These are phyloP conservation scores for Eleginops maclovinus DNA, from an alignment of 2,113 vertebrate species.

Conservation along the genomic window DNA sequence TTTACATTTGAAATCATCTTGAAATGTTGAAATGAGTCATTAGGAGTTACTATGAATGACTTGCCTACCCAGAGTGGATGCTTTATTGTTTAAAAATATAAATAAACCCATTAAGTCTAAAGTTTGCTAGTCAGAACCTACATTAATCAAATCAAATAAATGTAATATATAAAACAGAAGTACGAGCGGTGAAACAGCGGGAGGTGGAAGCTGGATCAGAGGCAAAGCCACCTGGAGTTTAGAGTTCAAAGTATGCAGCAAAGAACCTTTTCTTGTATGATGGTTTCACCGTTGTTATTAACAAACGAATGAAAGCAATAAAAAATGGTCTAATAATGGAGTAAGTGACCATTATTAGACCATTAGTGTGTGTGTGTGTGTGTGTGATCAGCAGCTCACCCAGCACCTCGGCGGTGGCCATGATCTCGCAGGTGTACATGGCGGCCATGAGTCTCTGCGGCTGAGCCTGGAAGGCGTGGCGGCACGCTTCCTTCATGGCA, in stretches of 20 bases:
- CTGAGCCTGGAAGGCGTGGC: conserved; percentile 90
- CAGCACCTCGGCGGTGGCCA: conserved; percentile 94
- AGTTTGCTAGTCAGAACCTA: too few species aligned
- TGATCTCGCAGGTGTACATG: conserved; percentile 98
- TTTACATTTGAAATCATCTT: neutral
- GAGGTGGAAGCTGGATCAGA: neutral
- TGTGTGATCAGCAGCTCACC: conserved; percentile 85
- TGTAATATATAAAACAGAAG: too few species aligned
- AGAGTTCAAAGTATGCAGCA: too few species aligned
- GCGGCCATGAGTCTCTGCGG: conserved; percentile 95
- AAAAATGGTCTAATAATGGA: too few species aligned
- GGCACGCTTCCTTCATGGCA: conserved; percentile 95
- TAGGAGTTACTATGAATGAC: neutral
- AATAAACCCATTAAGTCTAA: too few species aligned
- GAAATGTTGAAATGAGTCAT: neutral
- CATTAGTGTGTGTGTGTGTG: neutral
- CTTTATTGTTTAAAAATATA: too few species aligned
- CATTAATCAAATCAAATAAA: too few species aligned
- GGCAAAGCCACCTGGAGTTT: too few species aligned
- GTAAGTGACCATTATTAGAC: neutral
- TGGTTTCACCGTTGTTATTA: neutral
- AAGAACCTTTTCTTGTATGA: too few species aligned
- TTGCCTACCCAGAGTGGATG: too few species aligned
- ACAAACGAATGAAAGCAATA: neutral
- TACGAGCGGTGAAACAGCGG: too few species aligned